Evolutionary conservation across 2,113 vertebrate genomes (phyloP).

Genomic region (Gasterosteus nipponicus): DNA sequence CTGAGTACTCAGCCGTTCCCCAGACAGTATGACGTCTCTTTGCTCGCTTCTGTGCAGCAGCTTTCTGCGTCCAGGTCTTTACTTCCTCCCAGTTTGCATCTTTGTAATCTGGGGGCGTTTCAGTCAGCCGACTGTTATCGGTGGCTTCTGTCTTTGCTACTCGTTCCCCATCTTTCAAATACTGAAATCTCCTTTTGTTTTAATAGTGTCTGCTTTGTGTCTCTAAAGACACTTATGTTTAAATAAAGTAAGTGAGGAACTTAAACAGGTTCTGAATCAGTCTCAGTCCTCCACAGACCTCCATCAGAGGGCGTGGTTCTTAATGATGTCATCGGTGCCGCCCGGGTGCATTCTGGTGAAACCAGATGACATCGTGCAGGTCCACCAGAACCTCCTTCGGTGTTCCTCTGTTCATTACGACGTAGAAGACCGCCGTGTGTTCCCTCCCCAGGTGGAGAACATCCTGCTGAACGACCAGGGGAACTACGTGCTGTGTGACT

Average conservation of each 20-base stretch:
- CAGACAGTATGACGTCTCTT: slow-evolving; percentile 2
- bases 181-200: too few species aligned
- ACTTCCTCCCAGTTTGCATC: neutral
- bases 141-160: neutral
- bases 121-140: neutral
- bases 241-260: neutral
- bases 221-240: too few species aligned
- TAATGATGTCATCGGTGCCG: too few species aligned
- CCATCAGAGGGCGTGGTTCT: too few species aligned
- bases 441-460: slow-evolving; percentile 90
- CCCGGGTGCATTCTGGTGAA: too few species aligned
- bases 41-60: neutral
- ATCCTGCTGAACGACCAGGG: slow-evolving; percentile 93
- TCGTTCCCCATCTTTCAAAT: neutral
- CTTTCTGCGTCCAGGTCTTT: slow-evolving; percentile 2
- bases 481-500: slow-evolving; percentile 96
- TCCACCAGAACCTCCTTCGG: too few species aligned
- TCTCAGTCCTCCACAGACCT: too few species aligned
- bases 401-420: neutral
- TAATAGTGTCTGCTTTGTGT: too few species aligned
- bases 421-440: neutral
- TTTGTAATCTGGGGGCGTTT: neutral
- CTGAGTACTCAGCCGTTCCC: slow-evolving; percentile 5
- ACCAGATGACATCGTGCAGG: too few species aligned
- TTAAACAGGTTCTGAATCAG: too few species aligned